Base-by-base conservation (phyloP, 1,140 invertebrate species). In the Adelges cooleyi region DNA sequence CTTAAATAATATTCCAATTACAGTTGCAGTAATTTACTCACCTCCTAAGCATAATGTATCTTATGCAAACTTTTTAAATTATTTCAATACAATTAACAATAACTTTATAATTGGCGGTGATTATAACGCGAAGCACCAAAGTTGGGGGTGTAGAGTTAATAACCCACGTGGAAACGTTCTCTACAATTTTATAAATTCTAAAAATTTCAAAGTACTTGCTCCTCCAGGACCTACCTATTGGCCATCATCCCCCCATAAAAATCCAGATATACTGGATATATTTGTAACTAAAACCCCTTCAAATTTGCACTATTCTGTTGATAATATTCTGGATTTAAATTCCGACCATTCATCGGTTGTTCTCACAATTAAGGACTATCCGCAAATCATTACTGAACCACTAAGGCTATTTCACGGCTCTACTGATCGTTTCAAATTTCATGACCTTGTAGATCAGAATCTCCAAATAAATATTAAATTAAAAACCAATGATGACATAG, bases 71-170 rank as follows among this genome's bases (percentile, higher is more conserved):
- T 53, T 53, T 29, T 29, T 29, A 11, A 17, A 25, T 11, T 33
- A 29, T 25, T 53, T 53, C 33, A n/a, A 53, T 8, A 27, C 22
- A 53, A 17, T 53, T 20, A 73, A 74, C 8, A 52, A 54, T n/a
- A 67, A 69, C 48, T 75, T 76, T 65, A 68, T 76, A 36, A 70
- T 67, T 3, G 73, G 72, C 17, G 74, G 75, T 0, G 73, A 77
- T 50, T 76, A 69, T 46, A 77, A 76, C 65, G 72, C 73, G 15
- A 76, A 77, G 70, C 71, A 76, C 44, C 68, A 67, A 5, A 56
- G 68, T 29, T 76, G 74, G 75, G 75, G 74, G 0, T 76, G 72
- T 2, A 73, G 75, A 65, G 54, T 71, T 18, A 65, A 42, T 3
- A 73, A 70, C 15, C 65, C 74, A 13, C 73, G 68, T 66, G 72